Percentiles rank a stretch among this genome's conserved stretches.
Evolutionary conservation across 1,140 invertebrate species (phyloP).

Genomic region (Tetraneura akinire): DNA sequence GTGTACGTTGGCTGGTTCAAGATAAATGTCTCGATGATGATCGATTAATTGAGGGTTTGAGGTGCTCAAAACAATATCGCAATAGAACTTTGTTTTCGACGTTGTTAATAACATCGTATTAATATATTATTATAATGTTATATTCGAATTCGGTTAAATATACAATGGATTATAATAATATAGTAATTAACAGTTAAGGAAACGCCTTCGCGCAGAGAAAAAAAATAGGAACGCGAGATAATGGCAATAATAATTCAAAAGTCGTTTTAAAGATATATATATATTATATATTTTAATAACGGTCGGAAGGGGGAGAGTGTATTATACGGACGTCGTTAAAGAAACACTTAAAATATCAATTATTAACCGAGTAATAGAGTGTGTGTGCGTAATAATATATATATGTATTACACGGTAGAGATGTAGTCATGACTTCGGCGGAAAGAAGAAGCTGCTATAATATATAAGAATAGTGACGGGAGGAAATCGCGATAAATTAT

Average conservation of each 20-base stretch:
- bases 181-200: slow-evolving; percentile 24
- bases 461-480: no score
- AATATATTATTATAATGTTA: neutral
- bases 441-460: neutral
- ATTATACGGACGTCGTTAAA: neutral
- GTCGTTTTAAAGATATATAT: slow-evolving; percentile 7
- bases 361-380: slow-evolving; percentile 22
- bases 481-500: slow-evolving; percentile 15
- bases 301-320: neutral
- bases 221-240: neutral
- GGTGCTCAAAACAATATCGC: no score
- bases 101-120: neutral
- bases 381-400: no score
- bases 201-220: neutral
- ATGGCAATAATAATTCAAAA: slow-evolving; percentile 28
- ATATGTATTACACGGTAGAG: neutral
- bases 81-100: neutral
- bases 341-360: slow-evolving; percentile 48
- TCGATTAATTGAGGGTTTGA: no score
- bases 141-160: neutral
- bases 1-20: no score
- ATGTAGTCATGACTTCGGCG: neutral
- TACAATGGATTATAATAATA: neutral
- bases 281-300: neutral
- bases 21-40: no score